These are phyloP conservation scores for Lagopus leucura DNA, from an alignment of 2,113 vertebrate species.

Conservation along the genomic window DNA sequence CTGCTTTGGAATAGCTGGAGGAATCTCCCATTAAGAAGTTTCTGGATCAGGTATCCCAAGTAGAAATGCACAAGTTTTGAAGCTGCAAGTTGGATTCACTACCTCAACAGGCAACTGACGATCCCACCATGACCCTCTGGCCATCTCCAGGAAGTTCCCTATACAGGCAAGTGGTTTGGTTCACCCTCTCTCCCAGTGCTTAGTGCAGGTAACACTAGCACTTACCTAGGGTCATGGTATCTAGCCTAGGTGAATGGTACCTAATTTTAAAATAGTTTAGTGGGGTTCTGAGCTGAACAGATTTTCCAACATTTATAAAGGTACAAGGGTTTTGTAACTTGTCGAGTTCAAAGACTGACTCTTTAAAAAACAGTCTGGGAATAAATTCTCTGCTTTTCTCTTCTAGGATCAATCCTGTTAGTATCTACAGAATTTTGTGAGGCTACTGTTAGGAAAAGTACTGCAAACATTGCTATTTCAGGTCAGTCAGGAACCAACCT, in stretches of 20 bases:
- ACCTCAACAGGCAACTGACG: neutral
- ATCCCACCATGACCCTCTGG: neutral
- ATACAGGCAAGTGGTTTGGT: neutral
- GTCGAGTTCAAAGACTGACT: neutral
- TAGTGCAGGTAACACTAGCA: neutral
- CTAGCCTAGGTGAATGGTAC: neutral
- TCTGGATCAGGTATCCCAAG: neutral
- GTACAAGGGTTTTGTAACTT: neutral
- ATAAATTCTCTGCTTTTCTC: neutral
- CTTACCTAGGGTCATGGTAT: neutral
- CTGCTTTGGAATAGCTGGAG: neutral
- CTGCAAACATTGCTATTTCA: neutral
- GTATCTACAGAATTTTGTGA: neutral
- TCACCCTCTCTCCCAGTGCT: neutral
- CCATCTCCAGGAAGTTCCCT: neutral
- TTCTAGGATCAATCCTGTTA: neutral
- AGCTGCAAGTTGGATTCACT: neutral
- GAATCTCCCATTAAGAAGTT: neutral
- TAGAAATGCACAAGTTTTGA: neutral
- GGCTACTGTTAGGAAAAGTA: neutral
- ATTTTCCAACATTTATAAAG: neutral
- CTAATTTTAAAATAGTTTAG: neutral
- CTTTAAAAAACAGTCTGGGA: neutral
- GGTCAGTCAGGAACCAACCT: neutral
- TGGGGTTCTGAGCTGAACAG: neutral